Evolutionary conservation across 2,113 vertebrate genomes (phyloP), one percentile per base, ranked within the genome.

Genomic region (Sturnus vulgaris): DNA sequence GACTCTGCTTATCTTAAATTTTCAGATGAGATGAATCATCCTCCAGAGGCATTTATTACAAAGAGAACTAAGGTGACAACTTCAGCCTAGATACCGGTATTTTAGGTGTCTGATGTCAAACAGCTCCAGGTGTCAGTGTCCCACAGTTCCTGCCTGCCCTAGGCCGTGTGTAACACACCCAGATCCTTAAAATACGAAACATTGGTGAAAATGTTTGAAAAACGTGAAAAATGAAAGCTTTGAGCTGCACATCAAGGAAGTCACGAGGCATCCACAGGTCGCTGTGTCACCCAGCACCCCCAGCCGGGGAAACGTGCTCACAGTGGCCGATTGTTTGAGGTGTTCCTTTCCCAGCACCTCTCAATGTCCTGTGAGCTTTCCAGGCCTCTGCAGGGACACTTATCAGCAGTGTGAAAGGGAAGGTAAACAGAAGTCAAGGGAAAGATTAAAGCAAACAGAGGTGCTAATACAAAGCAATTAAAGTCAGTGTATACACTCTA

Each of bases 221-320:
- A 52, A 52, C 27, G 6, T 30, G 50, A 30, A 30, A 52, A 52
- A 52, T 52, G 50, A 64, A 30, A 37, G 9, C 9, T 5, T 4
- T 24, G 23, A 17, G 15, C 40, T 0, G 0, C 0, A 0, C 7
- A 35, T 31, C 14, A 10, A 9, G 16, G 37, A 18, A 64, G 18
- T 28, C 24, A 3, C 0, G 0, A n/a, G 27, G 28, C 19, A 3
- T 17, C 5, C n/a, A 28, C 12, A 2, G 0, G 8, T 42, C 31
- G 1, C 19, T 3, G 14, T 20, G 10, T 10, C n/a, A 18, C n/a
- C 10, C 0, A 0, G 31, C 22, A 23, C 14, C 21, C 10, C 15
- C 30, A 7, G 3, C 17, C 12, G 7, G 27, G n/a, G 23, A n/a
- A 12, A 20, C 0, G 1, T 15, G 33, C 49, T 69, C 28, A 7